These are phyloP conservation scores for Orussus abietinus DNA, from an alignment of 1,140 invertebrate species.

Conservation along the genomic window DNA sequence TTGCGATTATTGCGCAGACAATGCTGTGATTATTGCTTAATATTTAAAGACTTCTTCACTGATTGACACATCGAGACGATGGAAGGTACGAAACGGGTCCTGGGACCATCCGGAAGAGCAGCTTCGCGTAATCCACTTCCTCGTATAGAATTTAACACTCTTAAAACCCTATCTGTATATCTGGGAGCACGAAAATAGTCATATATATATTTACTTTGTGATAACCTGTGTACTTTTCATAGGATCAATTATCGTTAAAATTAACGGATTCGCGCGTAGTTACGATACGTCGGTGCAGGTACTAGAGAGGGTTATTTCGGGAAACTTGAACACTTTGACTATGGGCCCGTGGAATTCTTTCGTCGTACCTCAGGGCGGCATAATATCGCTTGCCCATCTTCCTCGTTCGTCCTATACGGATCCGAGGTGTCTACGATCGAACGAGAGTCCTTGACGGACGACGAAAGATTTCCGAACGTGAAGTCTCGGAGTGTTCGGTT, in stretches of 20 bases:
- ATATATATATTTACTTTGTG: constrained; percentile 1
- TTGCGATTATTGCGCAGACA: constrained; percentile 32
- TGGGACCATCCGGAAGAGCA: too few species aligned
- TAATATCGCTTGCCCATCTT: too few species aligned
- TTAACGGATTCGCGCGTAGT: not conserved
- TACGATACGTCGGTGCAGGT: constrained; percentile 29
- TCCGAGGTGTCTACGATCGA: too few species aligned
- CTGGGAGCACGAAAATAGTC: constrained; percentile 35
- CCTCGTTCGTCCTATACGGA: too few species aligned
- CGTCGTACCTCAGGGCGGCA: too few species aligned
- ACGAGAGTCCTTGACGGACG: too few species aligned
- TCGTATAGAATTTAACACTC: too few species aligned
- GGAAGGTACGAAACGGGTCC: constrained; percentile 29
- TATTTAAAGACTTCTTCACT: constrained; percentile 31
- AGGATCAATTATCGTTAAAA: not conserved
- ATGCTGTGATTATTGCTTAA: constrained; percentile 43
- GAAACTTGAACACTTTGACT: constrained; percentile 37
- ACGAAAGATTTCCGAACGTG: too few species aligned
- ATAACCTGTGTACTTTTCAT: not conserved
- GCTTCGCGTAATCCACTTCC: too few species aligned
- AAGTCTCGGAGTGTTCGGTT: too few species aligned
- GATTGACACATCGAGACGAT: constrained; percentile 39
- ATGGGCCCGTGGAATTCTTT: constrained; percentile 33
- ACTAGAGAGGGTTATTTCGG: constrained; percentile 33
- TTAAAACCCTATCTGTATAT: too few species aligned